These are phyloP conservation scores for Callinectes sapidus DNA, from an alignment of 2,888 invertebrate species.

Conservation along the genomic window DNA sequence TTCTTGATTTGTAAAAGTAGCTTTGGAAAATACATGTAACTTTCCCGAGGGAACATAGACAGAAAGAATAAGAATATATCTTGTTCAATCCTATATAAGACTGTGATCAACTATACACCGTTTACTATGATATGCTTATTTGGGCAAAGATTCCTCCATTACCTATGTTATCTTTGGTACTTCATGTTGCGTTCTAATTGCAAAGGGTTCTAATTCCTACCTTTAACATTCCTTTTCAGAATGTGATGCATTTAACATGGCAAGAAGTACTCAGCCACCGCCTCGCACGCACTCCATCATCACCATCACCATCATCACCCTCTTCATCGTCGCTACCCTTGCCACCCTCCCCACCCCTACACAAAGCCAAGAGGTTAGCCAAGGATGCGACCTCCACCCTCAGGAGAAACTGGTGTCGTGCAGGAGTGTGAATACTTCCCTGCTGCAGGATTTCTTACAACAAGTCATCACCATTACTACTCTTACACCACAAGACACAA, in stretches of 20 bases:
- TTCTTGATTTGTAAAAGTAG: no score
- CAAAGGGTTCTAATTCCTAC: not conserved
- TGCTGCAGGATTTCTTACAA: not conserved
- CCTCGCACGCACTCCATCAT: not conserved
- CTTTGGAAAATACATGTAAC: no score
- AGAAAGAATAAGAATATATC: no score
- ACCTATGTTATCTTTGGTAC: not conserved
- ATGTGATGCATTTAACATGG: not conserved
- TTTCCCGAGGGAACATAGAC: no score
- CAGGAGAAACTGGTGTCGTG: constrained; percentile 32
- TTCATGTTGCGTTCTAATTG: not conserved
- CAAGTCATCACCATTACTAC: not conserved
- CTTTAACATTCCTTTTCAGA: not conserved
- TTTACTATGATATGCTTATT: no score
- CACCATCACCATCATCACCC: constrained; percentile 9
- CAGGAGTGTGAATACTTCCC: constrained; percentile 9
- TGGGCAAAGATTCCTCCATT: no score
- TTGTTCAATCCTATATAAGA: no score
- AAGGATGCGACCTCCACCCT: constrained; percentile 20
- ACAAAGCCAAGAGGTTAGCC: not conserved
- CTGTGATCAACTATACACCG: no score
- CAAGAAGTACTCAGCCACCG: not conserved
- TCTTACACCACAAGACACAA: not conserved
- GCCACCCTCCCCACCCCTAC: not conserved
- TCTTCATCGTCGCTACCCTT: not conserved